Base-by-base conservation (phyloP, 2,888 invertebrate genomes). In the Biston stratarius region DNA sequence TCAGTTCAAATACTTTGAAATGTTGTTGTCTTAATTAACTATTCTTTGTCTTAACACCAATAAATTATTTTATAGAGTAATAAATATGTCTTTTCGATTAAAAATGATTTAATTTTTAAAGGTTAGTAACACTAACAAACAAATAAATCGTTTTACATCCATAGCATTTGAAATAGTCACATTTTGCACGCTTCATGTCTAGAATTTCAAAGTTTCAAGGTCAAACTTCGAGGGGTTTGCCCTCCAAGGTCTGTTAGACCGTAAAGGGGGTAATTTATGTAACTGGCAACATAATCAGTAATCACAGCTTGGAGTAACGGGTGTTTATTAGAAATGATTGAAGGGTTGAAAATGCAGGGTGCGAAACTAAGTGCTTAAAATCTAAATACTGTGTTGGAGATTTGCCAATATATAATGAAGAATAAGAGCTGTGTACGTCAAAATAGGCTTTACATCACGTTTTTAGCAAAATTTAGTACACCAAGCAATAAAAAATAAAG, bases 221-320 rank as follows among this genome's bases (percentile, higher is more conserved):
- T 42, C 62, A 53, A 44, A 11, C 53, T 38, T 42, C 8, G 24
- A 55, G 59, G 59, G 62, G 24, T 42, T 55, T 14, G 59, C 33
- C 59, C 53, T 44, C 14, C 74, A 74, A 74, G 72, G 74, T 71
- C 66, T 34, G 34, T 38, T 45, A 58, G 61, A 53, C 59, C 66
- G 61, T 68, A 68, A 72, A 72, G 63, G 24, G 59, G 68, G 71
- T 70, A 61, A 70, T 75, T 71, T 72, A 68, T 70, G 67, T 66
- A 69, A 69, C 58, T 65, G 64, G 61, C 55, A 55, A 59, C 65
- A 56, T 65, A 70, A 69, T 64, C 69, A 63, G 55, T 71, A 71
- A 71, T 70, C 69, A 69, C 64, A 62, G 67, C 61, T 63, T 44
- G 67, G 59, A 72, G 52, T 51, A 56, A 58, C 59, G 61, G 68